Evolutionary conservation across 2,797 vertebrate genomes (phyloP), one percentile per base, ranked within the genome.

Genomic region (Artibeus jamaicensis): DNA sequence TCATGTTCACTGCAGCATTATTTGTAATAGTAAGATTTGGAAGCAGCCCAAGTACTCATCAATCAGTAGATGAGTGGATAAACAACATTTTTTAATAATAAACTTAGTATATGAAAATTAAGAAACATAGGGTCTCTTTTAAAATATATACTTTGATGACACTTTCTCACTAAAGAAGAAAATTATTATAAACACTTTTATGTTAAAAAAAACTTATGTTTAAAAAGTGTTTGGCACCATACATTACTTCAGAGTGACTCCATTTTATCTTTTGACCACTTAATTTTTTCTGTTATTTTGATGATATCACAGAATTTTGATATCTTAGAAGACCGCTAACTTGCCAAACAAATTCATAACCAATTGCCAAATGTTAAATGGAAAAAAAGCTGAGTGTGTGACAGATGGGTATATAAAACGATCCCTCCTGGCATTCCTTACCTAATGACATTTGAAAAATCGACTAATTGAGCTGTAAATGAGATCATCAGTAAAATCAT

Each of bases 401-500:
- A 94, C 53, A 91, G 86, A 74, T 93, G 48, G 46, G 8, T 73
- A 59, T 29, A 89, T 68, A 89, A 82, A 97, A 86, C 19, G 34
- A 2, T 70, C 10, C 90, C 46, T 89, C 18, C 4, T 82, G 73
- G 57, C 29, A 44, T 78, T n/a, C 11, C 7, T 96, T 44, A 87
- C 48, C 70, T 74, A 82, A 82, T 24, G 32, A 14, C 44, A 93
- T 88, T 92, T 96, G 90, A 95, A 95, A 96, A 92, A 76, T 21
- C 70, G 46, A 85, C 84, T 92, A 93, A 93, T 68, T 83, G 77
- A 22, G 29, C 39, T 93, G 55, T 87, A 95, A 93, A 92, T 97
- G 62, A 95, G 50, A 93, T 86, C 14, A 96, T 93, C 55, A 94
- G 59, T 76, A 92, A 96, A 79, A 94, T 88, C 50, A 92, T 88